Conservation (phyloP, 2,113 vertebrate genomes). For the Calypte anna region DNA sequence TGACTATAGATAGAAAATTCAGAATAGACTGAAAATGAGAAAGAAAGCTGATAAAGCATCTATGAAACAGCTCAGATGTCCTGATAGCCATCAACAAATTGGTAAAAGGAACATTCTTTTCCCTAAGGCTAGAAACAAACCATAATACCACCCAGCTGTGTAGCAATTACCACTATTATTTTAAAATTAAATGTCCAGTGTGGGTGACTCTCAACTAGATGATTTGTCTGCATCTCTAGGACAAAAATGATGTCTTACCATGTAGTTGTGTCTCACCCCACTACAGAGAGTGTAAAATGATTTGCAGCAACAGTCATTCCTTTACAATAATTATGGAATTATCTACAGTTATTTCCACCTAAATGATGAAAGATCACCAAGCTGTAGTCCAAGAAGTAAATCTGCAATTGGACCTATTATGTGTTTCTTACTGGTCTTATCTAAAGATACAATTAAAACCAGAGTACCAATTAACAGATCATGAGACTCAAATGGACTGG, state of each 20-base stretch:
- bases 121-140: neutral
- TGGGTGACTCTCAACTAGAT: neutral
- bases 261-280: neutral
- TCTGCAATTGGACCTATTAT: neutral
- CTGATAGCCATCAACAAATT: neutral
- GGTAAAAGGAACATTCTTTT: neutral
- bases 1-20: neutral
- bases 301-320: neutral
- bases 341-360: neutral
- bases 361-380: neutral
- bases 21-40: neutral
- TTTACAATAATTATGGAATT: neutral
- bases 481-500: neutral
- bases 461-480: neutral
- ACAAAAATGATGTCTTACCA: neutral
- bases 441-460: neutral
- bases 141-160: neutral
- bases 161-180: neutral
- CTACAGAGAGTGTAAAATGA: neutral
- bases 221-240: neutral
- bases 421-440: neutral
- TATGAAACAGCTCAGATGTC: neutral
- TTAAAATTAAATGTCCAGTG: neutral
- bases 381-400: neutral
- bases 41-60: neutral